Percentiles rank a stretch among this genome's conserved stretches.
Conservation (phyloP, 2,797 vertebrate species). For the Chloroceryle amazona region DNA sequence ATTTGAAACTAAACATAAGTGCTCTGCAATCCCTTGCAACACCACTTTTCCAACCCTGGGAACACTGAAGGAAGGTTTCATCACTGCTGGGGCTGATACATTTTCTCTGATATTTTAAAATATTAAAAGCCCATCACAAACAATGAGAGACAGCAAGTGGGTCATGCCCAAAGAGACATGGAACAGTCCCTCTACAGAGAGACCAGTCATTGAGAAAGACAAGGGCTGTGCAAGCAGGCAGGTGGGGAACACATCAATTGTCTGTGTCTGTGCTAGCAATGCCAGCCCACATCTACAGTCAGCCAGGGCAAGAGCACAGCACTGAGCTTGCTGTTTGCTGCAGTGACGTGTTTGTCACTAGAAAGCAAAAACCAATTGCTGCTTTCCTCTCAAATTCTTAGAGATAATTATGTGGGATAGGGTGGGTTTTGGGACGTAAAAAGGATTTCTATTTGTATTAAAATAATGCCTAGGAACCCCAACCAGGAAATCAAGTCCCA, state of each 20-base stretch:
- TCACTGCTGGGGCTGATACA: neutral
- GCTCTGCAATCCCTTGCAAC: neutral
- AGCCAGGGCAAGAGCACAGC: neutral
- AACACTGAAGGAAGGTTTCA: neutral
- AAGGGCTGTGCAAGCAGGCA: neutral
- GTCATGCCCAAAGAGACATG: neutral
- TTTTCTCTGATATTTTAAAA: neutral
- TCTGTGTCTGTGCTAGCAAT: neutral
- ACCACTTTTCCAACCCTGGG: neutral
- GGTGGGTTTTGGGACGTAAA: neutral
- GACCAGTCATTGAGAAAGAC: neutral
- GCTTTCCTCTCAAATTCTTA: neutral
- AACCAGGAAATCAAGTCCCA: neutral
- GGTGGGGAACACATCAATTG: fast-evolving
- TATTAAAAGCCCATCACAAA: neutral
- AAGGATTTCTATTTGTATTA: neutral
- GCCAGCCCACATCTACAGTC: neutral
- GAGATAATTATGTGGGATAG: neutral
- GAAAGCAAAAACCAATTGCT: neutral
- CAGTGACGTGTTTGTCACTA: fast-evolving
- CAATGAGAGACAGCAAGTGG: neutral
- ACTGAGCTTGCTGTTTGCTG: neutral
- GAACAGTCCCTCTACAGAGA: neutral
- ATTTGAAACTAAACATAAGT: neutral
- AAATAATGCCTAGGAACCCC: neutral